Evolutionary conservation across 2,888 invertebrate species (phyloP).

Genomic region (Hemithea aestivaria): DNA sequence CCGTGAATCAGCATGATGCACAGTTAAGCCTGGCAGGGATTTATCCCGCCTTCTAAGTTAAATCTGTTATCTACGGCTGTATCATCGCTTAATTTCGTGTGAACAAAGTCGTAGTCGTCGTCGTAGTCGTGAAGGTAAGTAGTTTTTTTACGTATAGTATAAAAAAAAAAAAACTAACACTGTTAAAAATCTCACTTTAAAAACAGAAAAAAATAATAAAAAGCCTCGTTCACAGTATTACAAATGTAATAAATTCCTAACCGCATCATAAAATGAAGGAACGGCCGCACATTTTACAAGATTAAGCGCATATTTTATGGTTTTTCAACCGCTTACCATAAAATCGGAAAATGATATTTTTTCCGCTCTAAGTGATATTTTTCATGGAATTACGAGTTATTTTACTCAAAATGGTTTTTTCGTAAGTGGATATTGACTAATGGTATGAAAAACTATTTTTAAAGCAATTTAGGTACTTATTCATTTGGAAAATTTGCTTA

Average conservation of each 20-base stretch:
- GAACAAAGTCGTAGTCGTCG: too few species aligned
- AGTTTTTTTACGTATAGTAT: too few species aligned
- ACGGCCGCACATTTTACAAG: slow-evolving; percentile 20
- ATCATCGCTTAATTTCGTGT: too few species aligned
- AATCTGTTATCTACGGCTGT: too few species aligned
- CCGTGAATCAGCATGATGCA: too few species aligned
- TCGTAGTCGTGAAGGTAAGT: too few species aligned
- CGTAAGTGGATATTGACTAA: not conserved
- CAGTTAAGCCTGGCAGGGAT: too few species aligned
- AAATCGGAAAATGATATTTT: slow-evolving; percentile 3
- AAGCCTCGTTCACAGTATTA: not conserved
- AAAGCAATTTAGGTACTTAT: slow-evolving; percentile 1
- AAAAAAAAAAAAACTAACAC: too few species aligned
- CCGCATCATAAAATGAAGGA: slow-evolving; percentile 22
- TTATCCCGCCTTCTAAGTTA: too few species aligned
- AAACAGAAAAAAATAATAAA: too few species aligned
- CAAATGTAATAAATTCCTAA: slow-evolving; percentile 8
- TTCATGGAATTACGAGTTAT: not conserved
- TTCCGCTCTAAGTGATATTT: slow-evolving; percentile 2
- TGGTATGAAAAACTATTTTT: slow-evolving; percentile 5
- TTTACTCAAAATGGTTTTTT: not conserved
- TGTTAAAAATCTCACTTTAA: too few species aligned
- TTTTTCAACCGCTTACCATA: slow-evolving; percentile 8
- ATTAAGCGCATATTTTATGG: slow-evolving; percentile 11
- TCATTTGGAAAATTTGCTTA: too few species aligned